Conservation (phyloP, 2,888 invertebrate species). For the Lottia scabra region DNA sequence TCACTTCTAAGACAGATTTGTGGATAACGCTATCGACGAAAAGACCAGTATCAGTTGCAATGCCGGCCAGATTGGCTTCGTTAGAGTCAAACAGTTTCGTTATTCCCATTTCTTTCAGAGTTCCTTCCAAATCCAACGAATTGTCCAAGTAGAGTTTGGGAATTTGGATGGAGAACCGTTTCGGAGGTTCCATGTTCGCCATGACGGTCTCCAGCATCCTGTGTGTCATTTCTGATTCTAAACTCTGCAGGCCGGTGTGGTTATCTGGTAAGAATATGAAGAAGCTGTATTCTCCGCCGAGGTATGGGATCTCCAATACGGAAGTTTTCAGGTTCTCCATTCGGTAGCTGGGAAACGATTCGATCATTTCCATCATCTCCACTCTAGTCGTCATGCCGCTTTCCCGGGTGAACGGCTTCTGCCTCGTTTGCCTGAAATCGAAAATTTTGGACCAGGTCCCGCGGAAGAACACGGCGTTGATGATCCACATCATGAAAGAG, state of each 20-base stretch:
- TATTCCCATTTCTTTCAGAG: constrained; percentile 12
- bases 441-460: constrained; percentile 13
- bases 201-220: constrained; percentile 9
- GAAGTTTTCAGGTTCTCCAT: background rate
- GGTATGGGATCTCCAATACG: background rate
- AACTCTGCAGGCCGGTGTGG: constrained; percentile 1
- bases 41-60: constrained; percentile 7
- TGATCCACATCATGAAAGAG: constrained; percentile 8
- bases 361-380: constrained; percentile 1
- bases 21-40: constrained; percentile 13
- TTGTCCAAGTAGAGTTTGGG: constrained; percentile 12
- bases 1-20: constrained; percentile 13
- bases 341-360: background rate
- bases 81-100: constrained; percentile 6
- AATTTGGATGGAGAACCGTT: constrained; percentile 6
- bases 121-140: constrained; percentile 5
- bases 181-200: constrained; percentile 8
- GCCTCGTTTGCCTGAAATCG: background rate
- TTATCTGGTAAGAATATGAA: constrained; percentile 15
- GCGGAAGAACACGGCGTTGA: constrained; percentile 16
- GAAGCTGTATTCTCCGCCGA: constrained; percentile 8
- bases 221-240: constrained; percentile 12
- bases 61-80: constrained; percentile 11
- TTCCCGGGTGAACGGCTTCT: background rate
- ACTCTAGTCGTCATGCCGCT: background rate